These are phyloP conservation scores for Stomorhina lunata DNA, from an alignment of 2,888 invertebrate species.

Conservation along the genomic window DNA sequence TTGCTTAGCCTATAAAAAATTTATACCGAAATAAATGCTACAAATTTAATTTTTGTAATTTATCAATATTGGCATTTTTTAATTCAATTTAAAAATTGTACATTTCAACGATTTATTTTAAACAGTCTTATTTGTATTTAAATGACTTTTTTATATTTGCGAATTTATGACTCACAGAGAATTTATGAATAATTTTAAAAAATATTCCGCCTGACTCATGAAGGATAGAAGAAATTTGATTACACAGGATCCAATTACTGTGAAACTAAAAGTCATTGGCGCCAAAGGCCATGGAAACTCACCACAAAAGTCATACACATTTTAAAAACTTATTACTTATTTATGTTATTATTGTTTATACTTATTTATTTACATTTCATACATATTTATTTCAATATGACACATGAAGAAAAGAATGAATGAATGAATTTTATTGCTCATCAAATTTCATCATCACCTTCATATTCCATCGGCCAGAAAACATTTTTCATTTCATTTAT, in stretches of 20 bases:
- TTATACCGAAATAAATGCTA: no score
- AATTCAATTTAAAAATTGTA: no score
- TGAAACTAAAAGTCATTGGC: background rate
- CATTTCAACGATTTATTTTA: no score
- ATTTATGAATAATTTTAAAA: background rate
- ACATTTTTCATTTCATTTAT: background rate
- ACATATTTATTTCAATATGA: no score
- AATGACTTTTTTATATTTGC: background rate
- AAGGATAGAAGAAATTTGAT: background rate
- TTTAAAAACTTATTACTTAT: background rate
- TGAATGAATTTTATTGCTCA: constrained; percentile 12
- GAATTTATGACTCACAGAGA: background rate
- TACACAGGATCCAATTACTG: background rate
- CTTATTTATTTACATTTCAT: no score
- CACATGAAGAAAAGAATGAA: no score
- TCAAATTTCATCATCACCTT: background rate
- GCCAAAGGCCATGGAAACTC: background rate
- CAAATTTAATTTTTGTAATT: no score
- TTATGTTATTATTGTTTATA: background rate
- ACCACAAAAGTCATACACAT: background rate
- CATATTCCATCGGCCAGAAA: background rate
- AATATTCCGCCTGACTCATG: background rate
- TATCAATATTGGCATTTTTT: no score
- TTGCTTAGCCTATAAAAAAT: no score
- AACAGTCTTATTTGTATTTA: no score